Evolutionary conservation across 2,888 invertebrate genomes (phyloP), one percentile per base, ranked within the genome.

Genomic region (Agrochola circellaris): DNA sequence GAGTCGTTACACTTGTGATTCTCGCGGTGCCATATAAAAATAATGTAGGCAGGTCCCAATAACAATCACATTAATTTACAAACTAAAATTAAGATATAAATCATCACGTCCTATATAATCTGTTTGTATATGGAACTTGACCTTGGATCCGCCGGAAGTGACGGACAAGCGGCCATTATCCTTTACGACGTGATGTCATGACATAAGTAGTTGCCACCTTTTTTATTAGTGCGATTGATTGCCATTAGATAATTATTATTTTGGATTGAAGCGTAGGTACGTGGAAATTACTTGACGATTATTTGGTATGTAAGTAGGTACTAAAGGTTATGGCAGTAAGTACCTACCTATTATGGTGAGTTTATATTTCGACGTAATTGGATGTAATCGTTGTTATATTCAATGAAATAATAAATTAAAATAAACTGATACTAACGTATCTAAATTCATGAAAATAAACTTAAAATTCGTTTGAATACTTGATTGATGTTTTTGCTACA

Each of bases 121-220:
- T 75, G 60, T 69, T 23, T 66, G 34, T 66, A 48, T 76, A 60
- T 73, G 71, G 85, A 82, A 81, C 83, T 85, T 90, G 90, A 89
- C 91, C 90, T 92, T 91, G 89, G 72, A 79, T 81, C 76, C 81
- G 48, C 87, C 86, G 91, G 91, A 91, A 90, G 78, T 89, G 88
- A 87, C 79, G 79, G 66, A 77, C 71, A 80, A 76, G 56, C 73
- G 79, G 78, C 84, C 81, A 86, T 91, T 88, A 89, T 90, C 84
- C 84, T 88, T 85, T 82, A 84, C 71, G 84, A 71, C 70, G 77
- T 75, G 71, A 83, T 73, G 82, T 77, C 77, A 83, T 54, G 9
- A n/a, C n/a, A 58, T 76, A 65, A 78, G 72, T 74, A 77, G 64
- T 75, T 69, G 67, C 61, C 45, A 78, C 74, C 73, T 79, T 77